Base-by-base conservation (phyloP, 2,113 vertebrate species). In the Micromys minutus region DNA sequence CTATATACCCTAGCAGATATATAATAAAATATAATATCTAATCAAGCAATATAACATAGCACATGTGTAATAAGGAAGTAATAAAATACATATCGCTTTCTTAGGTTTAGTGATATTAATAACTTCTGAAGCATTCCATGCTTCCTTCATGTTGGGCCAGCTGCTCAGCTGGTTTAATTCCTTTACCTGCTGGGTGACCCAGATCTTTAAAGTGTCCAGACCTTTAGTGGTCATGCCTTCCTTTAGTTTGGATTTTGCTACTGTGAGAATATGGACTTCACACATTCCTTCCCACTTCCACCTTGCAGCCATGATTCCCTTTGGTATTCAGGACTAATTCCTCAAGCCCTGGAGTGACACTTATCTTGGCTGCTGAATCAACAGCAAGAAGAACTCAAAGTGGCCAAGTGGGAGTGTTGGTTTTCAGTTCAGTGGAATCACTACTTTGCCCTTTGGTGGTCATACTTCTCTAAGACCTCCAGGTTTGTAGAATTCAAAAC, bases 141-240 rank as follows among this genome's bases (percentile, higher is more conserved):
- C 50, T 96, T 95, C 88, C 45, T 81, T 95, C 90, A 0, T 21
- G 52, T 12, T 94, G 29, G 59, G 39, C 21, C 26, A 91, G 21
- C 22, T 67, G 17, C 80, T 94, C 81, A 94, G 7, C 3, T 93
- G 72, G 5, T 72, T 71, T 88, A 94, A 76, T 94, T 83, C 39
- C n/a, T 93, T 96, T 83, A 83, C 87, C 50, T 89, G 52, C 31
- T 92, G 31, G 5, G 7, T 95, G 34, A 97, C 24, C 22, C 52
- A 88, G 87, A 95, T 92, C 50, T 95, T 94, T 29, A 76, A 95
- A 80, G 5, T 87, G 8, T 95, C 42, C 87, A 81, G 65, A 74
- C 63, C 63, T 87, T 90, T 90, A 76, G 63, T 71, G 71, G 34
- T 69, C 29, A 88, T 77, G 19, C 3, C 31, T 92, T 65, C 45